These are phyloP conservation scores for Addax nasomaculatus DNA, from an alignment of 2,113 vertebrate genomes.

Conservation along the genomic window DNA sequence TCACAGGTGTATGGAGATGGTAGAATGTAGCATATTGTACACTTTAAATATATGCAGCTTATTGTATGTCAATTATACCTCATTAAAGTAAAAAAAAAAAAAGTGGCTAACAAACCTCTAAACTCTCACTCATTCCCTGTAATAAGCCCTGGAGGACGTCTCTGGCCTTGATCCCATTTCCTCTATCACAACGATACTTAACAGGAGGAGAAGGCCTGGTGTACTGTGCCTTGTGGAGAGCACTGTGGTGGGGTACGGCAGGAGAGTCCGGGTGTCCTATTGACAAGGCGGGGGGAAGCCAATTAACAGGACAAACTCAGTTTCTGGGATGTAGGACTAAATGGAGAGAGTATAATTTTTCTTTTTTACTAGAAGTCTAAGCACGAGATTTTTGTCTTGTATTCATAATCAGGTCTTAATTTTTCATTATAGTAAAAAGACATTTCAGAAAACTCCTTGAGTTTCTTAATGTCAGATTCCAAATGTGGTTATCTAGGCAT, in stretches of 20 bases:
- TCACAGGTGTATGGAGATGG: background rate
- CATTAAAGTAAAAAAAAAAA: background rate
- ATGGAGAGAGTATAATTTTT: background rate
- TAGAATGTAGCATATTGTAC: background rate
- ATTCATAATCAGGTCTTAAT: background rate
- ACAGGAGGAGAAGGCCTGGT: background rate
- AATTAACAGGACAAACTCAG: background rate
- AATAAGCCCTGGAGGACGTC: background rate
- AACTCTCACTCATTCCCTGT: background rate
- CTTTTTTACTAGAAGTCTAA: background rate
- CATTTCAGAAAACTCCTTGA: background rate
- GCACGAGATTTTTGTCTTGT: background rate
- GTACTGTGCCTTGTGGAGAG: background rate
- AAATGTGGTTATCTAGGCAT: background rate
- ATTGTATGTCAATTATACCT: background rate
- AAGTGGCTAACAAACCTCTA: background rate
- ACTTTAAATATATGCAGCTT: background rate
- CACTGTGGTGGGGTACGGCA: background rate
- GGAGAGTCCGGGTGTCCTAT: background rate
- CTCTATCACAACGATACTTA: background rate
- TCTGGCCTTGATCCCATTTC: background rate
- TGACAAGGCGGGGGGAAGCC: background rate
- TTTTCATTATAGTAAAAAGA: background rate
- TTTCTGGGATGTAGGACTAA: background rate
- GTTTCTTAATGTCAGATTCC: conserved; percentile 16